Evolutionary conservation across 2,888 invertebrate species (phyloP).

Genomic region (Subacronicta megacephala): DNA sequence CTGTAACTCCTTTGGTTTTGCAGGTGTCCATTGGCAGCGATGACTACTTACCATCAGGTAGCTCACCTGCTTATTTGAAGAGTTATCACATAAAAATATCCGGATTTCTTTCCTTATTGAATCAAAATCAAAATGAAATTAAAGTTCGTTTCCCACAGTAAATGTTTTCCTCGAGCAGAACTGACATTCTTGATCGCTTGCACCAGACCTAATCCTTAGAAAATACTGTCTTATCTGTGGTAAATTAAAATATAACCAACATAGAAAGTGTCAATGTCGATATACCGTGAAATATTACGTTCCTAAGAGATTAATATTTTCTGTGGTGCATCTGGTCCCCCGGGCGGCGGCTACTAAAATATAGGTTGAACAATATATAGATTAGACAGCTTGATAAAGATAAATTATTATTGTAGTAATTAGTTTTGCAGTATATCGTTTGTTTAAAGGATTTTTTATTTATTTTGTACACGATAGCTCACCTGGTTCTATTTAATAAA

Average conservation of each 20-base stretch:
- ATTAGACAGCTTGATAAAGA: constrained; percentile 8
- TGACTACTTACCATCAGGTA: too few species aligned
- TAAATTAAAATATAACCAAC: constrained; percentile 37
- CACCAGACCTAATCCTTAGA: constrained; percentile 9
- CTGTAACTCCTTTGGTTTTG: too few species aligned
- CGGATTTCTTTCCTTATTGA: too few species aligned
- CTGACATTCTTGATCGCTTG: constrained; percentile 1
- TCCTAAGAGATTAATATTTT: constrained; percentile 45
- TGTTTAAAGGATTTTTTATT: too few species aligned
- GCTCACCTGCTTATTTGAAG: too few species aligned
- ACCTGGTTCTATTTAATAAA: too few species aligned
- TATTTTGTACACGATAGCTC: too few species aligned
- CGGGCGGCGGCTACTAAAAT: constrained; percentile 3
- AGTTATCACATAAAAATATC: too few species aligned
- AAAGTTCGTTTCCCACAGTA: background rate
- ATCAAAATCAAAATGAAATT: too few species aligned
- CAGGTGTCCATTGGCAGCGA: too few species aligned
- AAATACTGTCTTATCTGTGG: constrained; percentile 8
- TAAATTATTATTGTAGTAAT: constrained; percentile 22
- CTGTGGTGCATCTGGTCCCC: constrained; percentile 36
- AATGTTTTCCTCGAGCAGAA: background rate
- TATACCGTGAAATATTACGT: constrained; percentile 48
- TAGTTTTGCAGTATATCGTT: background rate
- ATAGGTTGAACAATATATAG: constrained; percentile 18
- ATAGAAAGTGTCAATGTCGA: constrained; percentile 39